A percentile compares a stretch with the other conserved stretches of the same genome.
These are phyloP conservation scores for Mormyrops boulengeri DNA, from an alignment of 2,797 vertebrate species.

Conservation along the genomic window DNA sequence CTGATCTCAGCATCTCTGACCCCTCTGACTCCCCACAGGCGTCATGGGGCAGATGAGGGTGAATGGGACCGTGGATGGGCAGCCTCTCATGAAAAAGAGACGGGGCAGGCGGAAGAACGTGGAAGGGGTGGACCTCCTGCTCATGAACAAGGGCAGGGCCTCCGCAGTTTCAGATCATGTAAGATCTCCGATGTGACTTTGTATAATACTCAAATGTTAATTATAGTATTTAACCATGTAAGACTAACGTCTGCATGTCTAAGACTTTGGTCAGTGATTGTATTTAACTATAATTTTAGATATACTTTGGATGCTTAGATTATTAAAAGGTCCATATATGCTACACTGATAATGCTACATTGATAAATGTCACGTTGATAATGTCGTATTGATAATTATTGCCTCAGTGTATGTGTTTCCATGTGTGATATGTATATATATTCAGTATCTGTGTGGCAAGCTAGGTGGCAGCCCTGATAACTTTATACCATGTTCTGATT, in stretches of 20 bases:
- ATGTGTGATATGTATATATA: neutral
- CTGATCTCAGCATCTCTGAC: constrained; percentile 19
- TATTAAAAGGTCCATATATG: neutral
- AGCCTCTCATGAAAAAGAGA: constrained; percentile 82
- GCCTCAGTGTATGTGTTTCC: neutral
- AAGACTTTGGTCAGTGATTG: neutral
- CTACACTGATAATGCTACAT: neutral
- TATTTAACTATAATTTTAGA: neutral
- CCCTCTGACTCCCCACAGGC: constrained; percentile 51
- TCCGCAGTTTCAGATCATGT: constrained; percentile 62
- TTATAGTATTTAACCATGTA: neutral
- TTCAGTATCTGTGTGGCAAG: neutral
- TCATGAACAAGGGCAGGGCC: constrained; percentile 76
- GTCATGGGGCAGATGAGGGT: constrained; percentile 67
- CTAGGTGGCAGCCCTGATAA: neutral
- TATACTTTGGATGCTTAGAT: neutral
- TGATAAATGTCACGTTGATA: neutral
- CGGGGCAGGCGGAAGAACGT: constrained; percentile 94
- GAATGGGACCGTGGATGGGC: constrained; percentile 78
- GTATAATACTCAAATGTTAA: neutral
- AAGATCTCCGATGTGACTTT: neutral
- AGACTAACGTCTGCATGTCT: neutral
- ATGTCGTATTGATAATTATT: neutral
- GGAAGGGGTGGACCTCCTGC: constrained; percentile 87
- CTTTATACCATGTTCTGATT: neutral